These are phyloP conservation scores for Dioctria linearis DNA, from an alignment of 2,888 invertebrate species.

Conservation along the genomic window DNA sequence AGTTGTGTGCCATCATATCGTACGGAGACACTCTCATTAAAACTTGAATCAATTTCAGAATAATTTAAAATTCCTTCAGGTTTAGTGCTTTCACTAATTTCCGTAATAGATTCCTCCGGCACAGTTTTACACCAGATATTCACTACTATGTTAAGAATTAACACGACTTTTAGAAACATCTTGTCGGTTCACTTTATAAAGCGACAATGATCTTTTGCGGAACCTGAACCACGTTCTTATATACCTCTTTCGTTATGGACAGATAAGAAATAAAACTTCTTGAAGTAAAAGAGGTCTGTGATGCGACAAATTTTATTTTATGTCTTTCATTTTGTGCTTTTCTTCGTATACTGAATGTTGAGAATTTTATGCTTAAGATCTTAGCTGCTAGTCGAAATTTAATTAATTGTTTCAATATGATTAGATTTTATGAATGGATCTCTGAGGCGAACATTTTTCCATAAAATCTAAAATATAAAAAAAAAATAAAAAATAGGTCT, in stretches of 20 bases:
- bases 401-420: too few relatives aligned
- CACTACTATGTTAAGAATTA: conserved; percentile 29
- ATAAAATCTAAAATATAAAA: too few relatives aligned
- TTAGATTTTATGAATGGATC: too few relatives aligned
- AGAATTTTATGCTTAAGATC: too few relatives aligned
- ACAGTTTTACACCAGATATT: conserved; percentile 24
- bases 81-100: conserved; percentile 14
- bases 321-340: neutral
- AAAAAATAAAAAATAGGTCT: too few relatives aligned
- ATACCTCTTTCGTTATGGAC: conserved; percentile 27
- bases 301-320: conserved; percentile 5
- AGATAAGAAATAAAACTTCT: conserved; percentile 11
- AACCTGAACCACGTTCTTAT: conserved; percentile 53
- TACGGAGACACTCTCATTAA: conserved; percentile 66
- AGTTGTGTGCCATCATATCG: conserved; percentile 84
- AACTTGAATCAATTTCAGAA: conserved; percentile 27
- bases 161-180: conserved; percentile 26
- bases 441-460: too few relatives aligned
- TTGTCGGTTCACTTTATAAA: conserved; percentile 37
- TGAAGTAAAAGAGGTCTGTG: conserved; percentile 17
- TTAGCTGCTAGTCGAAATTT: too few relatives aligned
- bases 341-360: neutral
- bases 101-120: conserved; percentile 2
- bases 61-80: neutral
- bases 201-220: conserved; percentile 53